Evolutionary conservation across 2,888 invertebrate species (phyloP), one percentile per base, ranked within the genome.

Genomic region (Leucania comma): DNA sequence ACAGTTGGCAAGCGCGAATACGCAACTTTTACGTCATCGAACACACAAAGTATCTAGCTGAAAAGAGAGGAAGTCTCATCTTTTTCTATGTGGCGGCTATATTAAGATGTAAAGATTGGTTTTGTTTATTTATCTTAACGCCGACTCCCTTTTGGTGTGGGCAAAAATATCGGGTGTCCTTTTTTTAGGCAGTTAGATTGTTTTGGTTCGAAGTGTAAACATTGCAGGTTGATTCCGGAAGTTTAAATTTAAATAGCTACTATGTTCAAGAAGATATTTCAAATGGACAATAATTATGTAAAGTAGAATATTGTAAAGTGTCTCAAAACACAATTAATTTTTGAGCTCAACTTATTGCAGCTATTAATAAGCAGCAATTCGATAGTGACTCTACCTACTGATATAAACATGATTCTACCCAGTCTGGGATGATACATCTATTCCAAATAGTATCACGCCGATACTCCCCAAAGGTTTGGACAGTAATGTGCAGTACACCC

Each of bases 101-200:
- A 32, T 61, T 59, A 54, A 51, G 32, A 56, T 61, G 46, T 60
- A 59, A 60, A 79, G 56, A 74, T 48, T 48, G 38, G 38, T 67
- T 20, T 60, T 74, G 60, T 80, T 63, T 80, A 80, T 80, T 78
- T 54, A 63, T 77, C 58, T 79, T 79, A 64, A 80, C 80, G 63
- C 80, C 9, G 46, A 22, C 22, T 54, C n/a, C 26, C 65, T 22
- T 61, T 10, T 22, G n/a, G 61, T 22, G 54, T 48, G 20, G 35
- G 6, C 42, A 35, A 53, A 63, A 53, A 78, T 75, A 79, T 66
- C 74, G 26, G 32, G 42, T 73, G 61, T 58, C 56, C 6, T 26
- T 42, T 58, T 75, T 73, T 79, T 17, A 8, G 2, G n/a, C 10
- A 22, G 51, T 50, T 38, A 17, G 22, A n/a, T 61, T 57, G 2